phyloP scores from a whole-genome alignment of 2,888 invertebrate species.

The Erynnis tages region DNA sequence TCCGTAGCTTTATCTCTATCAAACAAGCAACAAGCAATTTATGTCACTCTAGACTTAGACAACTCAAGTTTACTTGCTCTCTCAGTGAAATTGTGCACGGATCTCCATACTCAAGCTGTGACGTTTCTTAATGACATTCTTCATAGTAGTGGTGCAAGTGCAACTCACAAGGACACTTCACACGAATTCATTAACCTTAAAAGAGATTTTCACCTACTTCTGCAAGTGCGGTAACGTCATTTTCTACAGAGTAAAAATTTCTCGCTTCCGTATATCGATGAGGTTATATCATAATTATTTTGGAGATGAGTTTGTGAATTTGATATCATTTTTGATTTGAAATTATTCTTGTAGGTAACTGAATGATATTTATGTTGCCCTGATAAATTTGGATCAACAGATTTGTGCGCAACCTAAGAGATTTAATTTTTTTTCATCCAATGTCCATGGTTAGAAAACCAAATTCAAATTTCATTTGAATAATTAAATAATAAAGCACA shows the following conservation, averaged over 20 bases:
- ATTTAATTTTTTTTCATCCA: too few species aligned
- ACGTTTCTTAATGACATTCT: conserved; percentile 23
- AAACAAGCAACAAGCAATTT: neutral
- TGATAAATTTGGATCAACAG: too few species aligned
- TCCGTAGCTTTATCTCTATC: too few species aligned
- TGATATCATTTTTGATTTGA: too few species aligned
- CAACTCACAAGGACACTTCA: conserved; percentile 19
- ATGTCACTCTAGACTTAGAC: neutral
- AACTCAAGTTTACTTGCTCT: neutral
- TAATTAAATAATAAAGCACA: too few species aligned
- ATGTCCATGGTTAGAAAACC: too few species aligned
- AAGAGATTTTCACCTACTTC: conserved; percentile 28
- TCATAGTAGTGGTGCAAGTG: conserved; percentile 13
- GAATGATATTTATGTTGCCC: too few species aligned
- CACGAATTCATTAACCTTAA: conserved; percentile 26
- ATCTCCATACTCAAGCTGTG: conserved; percentile 3
- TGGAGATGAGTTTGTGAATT: too few species aligned
- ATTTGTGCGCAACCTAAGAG: too few species aligned
- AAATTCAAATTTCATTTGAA: too few species aligned
- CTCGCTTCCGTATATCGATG: neutral
- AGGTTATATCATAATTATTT: conserved; percentile 1
- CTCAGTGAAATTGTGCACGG: conserved; percentile 1
- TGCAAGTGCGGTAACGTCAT: conserved; percentile 13
- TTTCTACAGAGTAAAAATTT: conserved; percentile 8
- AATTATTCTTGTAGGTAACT: too few species aligned